Conservation (phyloP, 2,113 vertebrate genomes). For the Myotis lucifugus region DNA sequence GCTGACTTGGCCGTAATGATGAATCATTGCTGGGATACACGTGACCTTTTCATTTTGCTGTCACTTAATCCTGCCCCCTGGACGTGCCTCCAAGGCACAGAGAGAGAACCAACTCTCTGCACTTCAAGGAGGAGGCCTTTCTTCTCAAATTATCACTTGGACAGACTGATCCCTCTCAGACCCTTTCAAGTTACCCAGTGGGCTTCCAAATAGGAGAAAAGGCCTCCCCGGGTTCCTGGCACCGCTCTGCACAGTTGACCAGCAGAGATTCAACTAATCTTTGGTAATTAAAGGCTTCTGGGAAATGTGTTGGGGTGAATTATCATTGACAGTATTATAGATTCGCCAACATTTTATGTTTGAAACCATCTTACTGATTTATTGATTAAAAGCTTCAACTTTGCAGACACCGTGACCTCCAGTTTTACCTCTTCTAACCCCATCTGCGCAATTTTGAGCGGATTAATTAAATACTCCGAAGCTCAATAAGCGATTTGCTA, state of each 20-base stretch:
- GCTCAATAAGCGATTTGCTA: neutral
- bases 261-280: neutral
- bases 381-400: neutral
- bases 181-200: neutral
- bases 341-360: neutral
- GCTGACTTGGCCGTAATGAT: neutral
- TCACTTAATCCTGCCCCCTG: constrained; percentile 21
- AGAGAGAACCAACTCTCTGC: constrained; percentile 24
- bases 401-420: neutral
- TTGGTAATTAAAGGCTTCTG: neutral
- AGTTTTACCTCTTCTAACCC: neutral
- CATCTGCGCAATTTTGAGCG: neutral
- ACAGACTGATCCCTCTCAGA: neutral
- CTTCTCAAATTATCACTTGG: constrained; percentile 28
- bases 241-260: neutral
- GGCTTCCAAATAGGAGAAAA: neutral
- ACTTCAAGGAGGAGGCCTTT: neutral
- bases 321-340: neutral
- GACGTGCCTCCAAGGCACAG: neutral
- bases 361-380: neutral
- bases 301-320: neutral
- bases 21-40: neutral
- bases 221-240: neutral
- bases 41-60: constrained; percentile 20
- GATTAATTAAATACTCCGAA: neutral